A percentile compares a stretch with the other conserved stretches of the same genome.
Conservation (phyloP, 92 coral and sea anemone genomes). For the Phenganax marumi region DNA sequence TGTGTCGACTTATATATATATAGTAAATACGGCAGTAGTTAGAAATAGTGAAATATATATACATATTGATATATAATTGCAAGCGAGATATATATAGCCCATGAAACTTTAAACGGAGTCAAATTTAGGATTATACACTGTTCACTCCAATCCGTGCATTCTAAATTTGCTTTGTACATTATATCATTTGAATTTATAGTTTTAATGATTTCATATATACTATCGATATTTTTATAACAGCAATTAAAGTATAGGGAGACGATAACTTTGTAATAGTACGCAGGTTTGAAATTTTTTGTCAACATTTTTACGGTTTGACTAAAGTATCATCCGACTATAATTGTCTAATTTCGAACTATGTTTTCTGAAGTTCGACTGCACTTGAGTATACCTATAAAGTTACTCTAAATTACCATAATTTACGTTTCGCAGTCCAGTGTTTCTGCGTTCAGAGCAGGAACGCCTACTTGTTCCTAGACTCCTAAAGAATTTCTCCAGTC, state of each 20-base stretch:
- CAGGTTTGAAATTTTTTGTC: too few relatives aligned
- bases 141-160: too few relatives aligned
- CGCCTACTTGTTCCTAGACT: conserved; percentile 24
- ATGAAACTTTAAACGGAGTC: too few relatives aligned
- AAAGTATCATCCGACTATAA: too few relatives aligned
- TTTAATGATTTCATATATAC: conserved; percentile 1
- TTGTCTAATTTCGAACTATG: too few relatives aligned
- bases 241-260: not conserved
- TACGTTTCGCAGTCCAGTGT: conserved; percentile 3
- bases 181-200: not conserved
- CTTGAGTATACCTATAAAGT: not conserved
- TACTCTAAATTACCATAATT: not conserved
- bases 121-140: too few relatives aligned
- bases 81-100: too few relatives aligned
- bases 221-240: conserved; percentile 6
- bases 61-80: not conserved
- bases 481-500: conserved; percentile 1
- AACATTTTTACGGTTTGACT: too few relatives aligned
- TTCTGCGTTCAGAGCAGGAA: conserved; percentile 10
- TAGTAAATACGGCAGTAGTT: not conserved
- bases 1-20: not conserved
- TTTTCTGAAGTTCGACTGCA: too few relatives aligned
- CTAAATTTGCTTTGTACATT: too few relatives aligned
- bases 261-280: too few relatives aligned
- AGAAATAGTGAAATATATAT: not conserved